Conservation (phyloP, 2,113 vertebrate genomes). For the Athene noctua region DNA sequence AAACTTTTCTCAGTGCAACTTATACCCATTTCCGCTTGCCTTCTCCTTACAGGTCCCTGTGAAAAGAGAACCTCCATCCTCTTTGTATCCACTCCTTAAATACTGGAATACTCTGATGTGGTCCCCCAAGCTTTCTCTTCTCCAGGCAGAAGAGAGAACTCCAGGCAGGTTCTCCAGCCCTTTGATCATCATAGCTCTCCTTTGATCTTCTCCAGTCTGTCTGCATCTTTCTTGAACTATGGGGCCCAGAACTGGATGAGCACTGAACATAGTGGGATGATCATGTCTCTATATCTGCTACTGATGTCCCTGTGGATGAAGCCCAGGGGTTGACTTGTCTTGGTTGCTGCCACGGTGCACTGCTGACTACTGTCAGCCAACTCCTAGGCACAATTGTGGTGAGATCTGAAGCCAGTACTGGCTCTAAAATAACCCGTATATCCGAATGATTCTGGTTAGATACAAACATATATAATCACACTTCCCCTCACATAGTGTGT, state of each 20-base stretch:
- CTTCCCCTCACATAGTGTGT: background rate
- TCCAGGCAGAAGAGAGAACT: background rate
- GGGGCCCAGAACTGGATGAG: background rate
- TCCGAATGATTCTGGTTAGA: background rate
- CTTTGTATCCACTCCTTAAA: background rate
- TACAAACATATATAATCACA: background rate
- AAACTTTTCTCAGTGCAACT: background rate
- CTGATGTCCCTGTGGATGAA: background rate
- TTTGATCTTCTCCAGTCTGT: background rate
- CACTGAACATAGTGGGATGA: background rate
- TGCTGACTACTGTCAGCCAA: background rate
- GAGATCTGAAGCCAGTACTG: background rate
- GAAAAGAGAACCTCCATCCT: background rate
- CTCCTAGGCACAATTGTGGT: rapidly evolving
- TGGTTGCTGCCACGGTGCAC: background rate
- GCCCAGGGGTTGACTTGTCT: background rate
- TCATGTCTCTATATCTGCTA: background rate
- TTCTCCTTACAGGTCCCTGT: background rate
- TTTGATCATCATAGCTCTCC: background rate
- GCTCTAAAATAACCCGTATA: background rate
- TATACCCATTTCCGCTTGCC: background rate
- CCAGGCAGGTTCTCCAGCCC: background rate
- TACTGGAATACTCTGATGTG: background rate
- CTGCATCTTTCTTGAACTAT: background rate
- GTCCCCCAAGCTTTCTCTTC: background rate